Base-by-base conservation (phyloP, 2,888 invertebrate genomes). In the Cosmorhoe ocellata region DNA sequence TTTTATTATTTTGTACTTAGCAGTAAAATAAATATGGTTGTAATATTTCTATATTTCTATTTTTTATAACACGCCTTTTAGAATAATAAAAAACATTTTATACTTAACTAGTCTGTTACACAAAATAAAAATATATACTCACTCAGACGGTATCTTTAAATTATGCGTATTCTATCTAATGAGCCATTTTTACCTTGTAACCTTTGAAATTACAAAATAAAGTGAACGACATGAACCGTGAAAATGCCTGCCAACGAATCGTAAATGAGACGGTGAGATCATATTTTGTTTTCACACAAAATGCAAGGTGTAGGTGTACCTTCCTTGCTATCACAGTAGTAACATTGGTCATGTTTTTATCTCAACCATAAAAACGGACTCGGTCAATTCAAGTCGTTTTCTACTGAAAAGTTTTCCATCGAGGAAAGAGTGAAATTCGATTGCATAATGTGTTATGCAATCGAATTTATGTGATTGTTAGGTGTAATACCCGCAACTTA, bases 341-440 rank as follows among this genome's bases (percentile, higher is more conserved):
- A 44, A 30, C 30, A 37, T 44, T 38, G 42, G 45, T 51, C 31
- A 59, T 57, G 53, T 55, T 44, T 50, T 38, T 18, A 8, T 33
- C 30, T 42, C 40, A 42, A 27, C 34, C 51, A 46, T 49, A 52
- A 57, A 51, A 54, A 33, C 41, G 22, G 48, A n/a, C 14, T 47
- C 31, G 13, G 41, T 14, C 28, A 51, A 50, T 49, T 41, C 11
- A 56, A 66, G 63, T 69, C 67, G 60, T 72, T 71, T 66, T 63
- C 66, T 65, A 67, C 66, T 71, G 71, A 74, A 72, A 70, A 62
- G 64, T 75, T 72, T 69, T 66, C 61, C 59, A 52, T 65, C 58
- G 48, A 57, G 52, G 67, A 58, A 54, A 63, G 45, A 55, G 49
- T 57, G 51, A 49, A 58, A 57, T 57, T 59, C 56, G 64, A 64